Evolutionary conservation across 2,113 vertebrate genomes (phyloP).

Genomic region (Zosterops hypoxanthus): DNA sequence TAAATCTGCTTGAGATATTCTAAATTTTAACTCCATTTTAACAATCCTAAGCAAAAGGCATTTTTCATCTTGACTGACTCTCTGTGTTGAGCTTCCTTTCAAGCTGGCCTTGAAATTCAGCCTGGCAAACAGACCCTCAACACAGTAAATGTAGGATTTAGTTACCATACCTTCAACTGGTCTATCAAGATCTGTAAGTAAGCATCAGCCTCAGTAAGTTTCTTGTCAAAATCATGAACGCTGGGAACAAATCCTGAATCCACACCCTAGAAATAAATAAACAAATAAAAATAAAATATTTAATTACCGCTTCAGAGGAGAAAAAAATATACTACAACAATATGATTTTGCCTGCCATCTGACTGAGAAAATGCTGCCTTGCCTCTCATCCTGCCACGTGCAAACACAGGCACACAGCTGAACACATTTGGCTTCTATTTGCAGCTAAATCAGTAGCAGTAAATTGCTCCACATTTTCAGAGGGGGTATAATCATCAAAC

Average conservation of each 20-base stretch:
- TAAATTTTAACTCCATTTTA: neutral
- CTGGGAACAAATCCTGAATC: slow-evolving; percentile 96
- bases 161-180: slow-evolving; percentile 88
- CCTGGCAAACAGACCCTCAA: neutral
- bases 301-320: neutral
- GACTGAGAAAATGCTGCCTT: neutral
- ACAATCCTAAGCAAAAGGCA: neutral
- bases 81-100: neutral
- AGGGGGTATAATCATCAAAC: neutral
- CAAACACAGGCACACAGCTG: slow-evolving; percentile 23
- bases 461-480: slow-evolving; percentile 7
- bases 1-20: neutral
- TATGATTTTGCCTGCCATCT: neutral
- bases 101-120: neutral
- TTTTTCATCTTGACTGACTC: neutral
- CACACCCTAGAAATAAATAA: slow-evolving; percentile 81
- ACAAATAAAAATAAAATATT: neutral
- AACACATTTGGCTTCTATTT: neutral
- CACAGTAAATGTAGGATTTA: neutral
- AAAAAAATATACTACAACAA: neutral
- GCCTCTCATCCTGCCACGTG: neutral
- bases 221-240: slow-evolving; percentile 98
- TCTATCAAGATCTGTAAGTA: slow-evolving; percentile 99
- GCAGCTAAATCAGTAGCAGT: neutral
- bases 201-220: slow-evolving; percentile 95